phyloP scores from a whole-genome alignment of 64 coral and sea anemone species.

The Montipora sp. region DNA sequence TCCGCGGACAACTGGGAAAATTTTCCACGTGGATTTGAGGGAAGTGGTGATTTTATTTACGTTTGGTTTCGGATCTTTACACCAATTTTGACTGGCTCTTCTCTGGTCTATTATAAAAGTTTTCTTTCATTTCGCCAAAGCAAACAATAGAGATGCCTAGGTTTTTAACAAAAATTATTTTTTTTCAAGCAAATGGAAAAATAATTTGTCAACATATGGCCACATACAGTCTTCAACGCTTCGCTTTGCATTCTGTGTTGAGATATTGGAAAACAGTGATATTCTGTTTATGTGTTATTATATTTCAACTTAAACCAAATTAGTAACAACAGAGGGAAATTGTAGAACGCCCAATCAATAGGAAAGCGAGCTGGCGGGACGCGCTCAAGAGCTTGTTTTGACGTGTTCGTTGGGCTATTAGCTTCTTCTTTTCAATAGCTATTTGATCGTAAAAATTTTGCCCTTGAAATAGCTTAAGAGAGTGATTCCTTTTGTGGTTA shows the following conservation, averaged over 20 bases:
- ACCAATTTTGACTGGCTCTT: conserved; percentile 56
- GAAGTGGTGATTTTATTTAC: conserved; percentile 90
- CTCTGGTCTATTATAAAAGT: conserved; percentile 46
- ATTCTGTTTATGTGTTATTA: conserved; percentile 47
- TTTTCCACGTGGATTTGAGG: conserved; percentile 96
- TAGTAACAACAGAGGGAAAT: conserved; percentile 19
- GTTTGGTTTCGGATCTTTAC: conserved; percentile 57
- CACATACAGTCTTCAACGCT: background rate
- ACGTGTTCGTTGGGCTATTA: background rate
- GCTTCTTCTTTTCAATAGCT: background rate
- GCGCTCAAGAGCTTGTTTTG: background rate
- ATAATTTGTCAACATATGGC: background rate
- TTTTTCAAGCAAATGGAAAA: background rate
- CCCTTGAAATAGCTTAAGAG: conserved; percentile 21
- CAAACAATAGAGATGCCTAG: conserved; percentile 20
- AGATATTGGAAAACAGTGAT: conserved; percentile 51
- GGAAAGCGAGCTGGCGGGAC: background rate
- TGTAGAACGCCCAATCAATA: background rate
- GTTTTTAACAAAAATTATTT: conserved; percentile 25
- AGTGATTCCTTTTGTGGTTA: conserved; percentile 20
- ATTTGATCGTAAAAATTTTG: conserved; percentile 1
- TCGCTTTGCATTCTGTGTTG: conserved; percentile 9
- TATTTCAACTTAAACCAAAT: conserved; percentile 54
- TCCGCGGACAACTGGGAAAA: conserved; percentile 93
- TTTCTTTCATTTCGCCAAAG: conserved; percentile 50